Evolutionary conservation across 2,113 vertebrate genomes (phyloP).

Genomic region (Donacobius atricapilla): DNA sequence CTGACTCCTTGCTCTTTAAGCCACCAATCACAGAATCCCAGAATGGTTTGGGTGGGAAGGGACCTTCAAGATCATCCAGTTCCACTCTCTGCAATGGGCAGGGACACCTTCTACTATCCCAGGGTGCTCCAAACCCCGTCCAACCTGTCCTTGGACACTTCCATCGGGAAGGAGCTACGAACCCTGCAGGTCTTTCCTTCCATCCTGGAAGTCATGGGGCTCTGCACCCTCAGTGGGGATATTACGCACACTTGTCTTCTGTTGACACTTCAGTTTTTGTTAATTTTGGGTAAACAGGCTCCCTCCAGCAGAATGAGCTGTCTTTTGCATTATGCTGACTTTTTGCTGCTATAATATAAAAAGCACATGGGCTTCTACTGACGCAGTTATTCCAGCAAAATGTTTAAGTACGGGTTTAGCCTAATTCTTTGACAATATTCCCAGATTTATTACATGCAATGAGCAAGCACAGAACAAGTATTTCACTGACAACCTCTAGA

Average conservation of each 20-base stretch:
- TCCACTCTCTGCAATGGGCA: background rate
- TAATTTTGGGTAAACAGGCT: conserved; percentile 2
- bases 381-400: background rate
- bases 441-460: conserved; percentile 30
- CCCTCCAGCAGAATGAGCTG: background rate
- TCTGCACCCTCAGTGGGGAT: background rate
- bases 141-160: background rate
- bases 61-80: background rate
- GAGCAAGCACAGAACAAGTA: conserved; percentile 14
- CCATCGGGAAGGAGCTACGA: background rate
- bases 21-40: background rate
- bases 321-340: conserved; percentile 10
- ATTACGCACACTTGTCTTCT: background rate
- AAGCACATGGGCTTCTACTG: conserved; percentile 42
- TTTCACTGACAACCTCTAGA: background rate
- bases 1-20: background rate
- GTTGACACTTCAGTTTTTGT: background rate
- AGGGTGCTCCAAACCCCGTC: background rate
- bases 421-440: conserved; percentile 39
- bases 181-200: background rate
- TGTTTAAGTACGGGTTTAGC: conserved; percentile 1
- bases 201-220: background rate
- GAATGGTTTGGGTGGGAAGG: background rate
- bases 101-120: background rate
- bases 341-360: background rate